Evolutionary conservation across 2,888 invertebrate genomes (phyloP).

Genomic region (Podabrus alpinus): DNA sequence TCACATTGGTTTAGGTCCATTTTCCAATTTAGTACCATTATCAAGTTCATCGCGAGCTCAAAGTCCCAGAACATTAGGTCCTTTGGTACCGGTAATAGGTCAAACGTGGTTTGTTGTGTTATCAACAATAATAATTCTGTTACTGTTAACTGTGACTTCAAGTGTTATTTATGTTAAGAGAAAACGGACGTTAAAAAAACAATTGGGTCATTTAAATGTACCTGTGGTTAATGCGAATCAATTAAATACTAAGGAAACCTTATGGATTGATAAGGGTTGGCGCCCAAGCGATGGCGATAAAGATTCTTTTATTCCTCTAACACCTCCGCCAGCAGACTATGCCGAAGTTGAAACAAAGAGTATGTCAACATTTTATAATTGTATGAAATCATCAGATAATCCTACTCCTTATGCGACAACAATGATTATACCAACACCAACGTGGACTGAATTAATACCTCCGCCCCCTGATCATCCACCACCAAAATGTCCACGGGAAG

Average conservation of each 20-base stretch:
- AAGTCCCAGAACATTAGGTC: slow-evolving; percentile 53
- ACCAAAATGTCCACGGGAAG: slow-evolving; percentile 57
- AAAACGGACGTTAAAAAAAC: slow-evolving; percentile 62
- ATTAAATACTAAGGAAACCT: slow-evolving; percentile 61
- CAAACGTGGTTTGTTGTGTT: slow-evolving; percentile 77
- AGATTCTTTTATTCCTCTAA: slow-evolving; percentile 66
- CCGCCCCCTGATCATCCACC: slow-evolving; percentile 66
- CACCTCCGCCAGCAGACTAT: slow-evolving; percentile 64
- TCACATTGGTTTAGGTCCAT: slow-evolving; percentile 85
- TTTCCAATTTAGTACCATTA: slow-evolving; percentile 75
- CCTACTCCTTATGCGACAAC: slow-evolving; percentile 78
- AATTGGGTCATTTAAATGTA: slow-evolving; percentile 69
- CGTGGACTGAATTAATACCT: slow-evolving; percentile 63
- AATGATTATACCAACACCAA: slow-evolving; percentile 61
- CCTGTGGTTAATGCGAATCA: slow-evolving; percentile 55
- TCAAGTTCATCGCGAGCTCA: slow-evolving; percentile 67
- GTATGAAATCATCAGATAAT: slow-evolving; percentile 67
- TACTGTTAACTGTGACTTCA: slow-evolving; percentile 52
- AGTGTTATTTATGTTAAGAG: slow-evolving; percentile 62
- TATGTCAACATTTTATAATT: slow-evolving; percentile 73
- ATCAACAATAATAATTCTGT: slow-evolving; percentile 62
- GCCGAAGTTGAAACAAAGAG: slow-evolving; percentile 69
- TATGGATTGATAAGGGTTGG: slow-evolving; percentile 75
- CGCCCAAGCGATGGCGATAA: slow-evolving; percentile 66
- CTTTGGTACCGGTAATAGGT: slow-evolving; percentile 58